Percentiles rank a stretch among this genome's conserved stretches.
These are phyloP conservation scores for Syrmaticus mikado DNA, from an alignment of 2,113 vertebrate species.

Conservation along the genomic window DNA sequence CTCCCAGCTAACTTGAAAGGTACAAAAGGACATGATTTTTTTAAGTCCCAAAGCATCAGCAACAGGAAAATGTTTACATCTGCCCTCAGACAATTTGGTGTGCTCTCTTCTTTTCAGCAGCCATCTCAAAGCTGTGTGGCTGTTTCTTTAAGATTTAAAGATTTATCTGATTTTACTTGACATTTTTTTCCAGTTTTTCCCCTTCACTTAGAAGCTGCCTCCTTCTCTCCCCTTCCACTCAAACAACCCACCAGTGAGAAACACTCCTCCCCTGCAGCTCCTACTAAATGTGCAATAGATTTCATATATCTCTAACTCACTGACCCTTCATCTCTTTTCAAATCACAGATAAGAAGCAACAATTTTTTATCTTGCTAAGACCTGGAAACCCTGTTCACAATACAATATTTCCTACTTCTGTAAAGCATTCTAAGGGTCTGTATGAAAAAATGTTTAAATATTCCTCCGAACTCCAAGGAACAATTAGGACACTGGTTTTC, in stretches of 20 bases:
- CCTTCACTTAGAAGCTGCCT: background rate
- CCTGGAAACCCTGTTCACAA: constrained; percentile 11
- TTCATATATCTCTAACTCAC: constrained; percentile 28
- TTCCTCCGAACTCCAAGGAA: background rate
- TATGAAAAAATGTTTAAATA: background rate
- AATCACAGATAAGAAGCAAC: constrained; percentile 49
- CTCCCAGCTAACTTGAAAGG: background rate
- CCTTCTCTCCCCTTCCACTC: constrained; percentile 1
- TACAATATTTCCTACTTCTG: background rate
- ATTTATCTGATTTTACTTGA: constrained; percentile 9
- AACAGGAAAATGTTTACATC: background rate
- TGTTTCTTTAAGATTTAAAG: background rate
- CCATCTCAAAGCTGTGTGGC: background rate
- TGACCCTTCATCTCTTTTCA: constrained; percentile 32
- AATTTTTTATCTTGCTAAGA: constrained; percentile 57
- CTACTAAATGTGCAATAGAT: background rate
- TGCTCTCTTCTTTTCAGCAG: background rate
- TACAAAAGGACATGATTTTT: background rate
- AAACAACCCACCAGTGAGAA: background rate
- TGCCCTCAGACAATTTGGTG: background rate
- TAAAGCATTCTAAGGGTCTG: background rate
- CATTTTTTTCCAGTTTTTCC: background rate
- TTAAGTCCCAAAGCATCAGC: background rate
- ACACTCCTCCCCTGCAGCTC: background rate
- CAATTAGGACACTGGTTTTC: background rate